Percentiles rank a stretch among this genome's conserved stretches.
These are phyloP conservation scores for Antechinus stuartii DNA, from an alignment of 2,113 vertebrate genomes.

Conservation along the genomic window DNA sequence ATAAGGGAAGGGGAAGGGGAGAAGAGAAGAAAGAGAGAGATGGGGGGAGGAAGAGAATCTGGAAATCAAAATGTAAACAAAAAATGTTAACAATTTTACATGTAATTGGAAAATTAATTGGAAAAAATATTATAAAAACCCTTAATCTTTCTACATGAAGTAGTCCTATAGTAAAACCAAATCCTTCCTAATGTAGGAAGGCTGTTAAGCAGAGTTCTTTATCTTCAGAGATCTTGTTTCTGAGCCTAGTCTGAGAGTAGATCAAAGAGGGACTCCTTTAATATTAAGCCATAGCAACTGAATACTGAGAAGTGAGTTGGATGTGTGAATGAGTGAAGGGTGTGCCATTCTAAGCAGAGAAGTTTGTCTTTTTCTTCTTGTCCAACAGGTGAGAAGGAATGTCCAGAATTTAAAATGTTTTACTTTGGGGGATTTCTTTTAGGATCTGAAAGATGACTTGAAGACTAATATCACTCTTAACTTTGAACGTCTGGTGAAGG, in stretches of 20 bases:
- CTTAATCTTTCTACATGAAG: background rate
- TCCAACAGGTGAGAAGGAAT: background rate
- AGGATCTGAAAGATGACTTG: constrained; percentile 89
- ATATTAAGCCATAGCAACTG: background rate
- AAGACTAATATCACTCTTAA: constrained; percentile 91
- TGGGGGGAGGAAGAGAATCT: background rate
- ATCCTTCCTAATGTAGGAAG: background rate
- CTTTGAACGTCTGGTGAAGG: constrained; percentile 87
- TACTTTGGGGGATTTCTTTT: constrained; percentile 7
- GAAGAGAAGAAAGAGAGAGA: background rate
- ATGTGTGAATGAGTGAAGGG: background rate
- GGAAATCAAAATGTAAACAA: background rate
- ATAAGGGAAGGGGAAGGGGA: background rate
- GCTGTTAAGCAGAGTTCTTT: background rate
- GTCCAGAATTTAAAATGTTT: background rate
- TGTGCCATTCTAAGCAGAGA: background rate
- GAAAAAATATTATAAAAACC: background rate
- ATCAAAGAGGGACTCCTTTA: background rate
- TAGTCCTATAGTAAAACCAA: background rate
- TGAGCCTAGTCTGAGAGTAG: background rate
- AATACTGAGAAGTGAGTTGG: background rate
- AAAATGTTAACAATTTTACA: background rate
- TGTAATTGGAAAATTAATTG: background rate
- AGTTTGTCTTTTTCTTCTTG: background rate
- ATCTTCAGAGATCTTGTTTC: background rate